A percentile compares a stretch with the other conserved stretches of the same genome.
Evolutionary conservation across 2,888 invertebrate genomes (phyloP).

Genomic region (Leptinotarsa rubiginosa): DNA sequence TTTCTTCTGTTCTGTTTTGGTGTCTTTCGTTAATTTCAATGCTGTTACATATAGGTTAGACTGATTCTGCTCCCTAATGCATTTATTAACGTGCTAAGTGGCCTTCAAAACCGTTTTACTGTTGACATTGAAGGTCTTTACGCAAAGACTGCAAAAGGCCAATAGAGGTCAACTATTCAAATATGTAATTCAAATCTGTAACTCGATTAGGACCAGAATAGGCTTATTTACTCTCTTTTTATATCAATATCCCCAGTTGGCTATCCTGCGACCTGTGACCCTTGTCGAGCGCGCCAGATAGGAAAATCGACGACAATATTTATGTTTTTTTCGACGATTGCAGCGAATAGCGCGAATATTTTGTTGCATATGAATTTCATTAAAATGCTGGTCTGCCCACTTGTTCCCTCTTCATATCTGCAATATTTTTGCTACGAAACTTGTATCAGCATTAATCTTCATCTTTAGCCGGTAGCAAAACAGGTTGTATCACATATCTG

Average conservation of each 20-base stretch:
- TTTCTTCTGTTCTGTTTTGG: conserved; percentile 28
- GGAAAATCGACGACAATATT: conserved; percentile 50
- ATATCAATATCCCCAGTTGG: conserved; percentile 41
- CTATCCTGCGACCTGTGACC: conserved; percentile 62
- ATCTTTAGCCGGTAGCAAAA: conserved; percentile 58
- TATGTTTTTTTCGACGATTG: conserved; percentile 42
- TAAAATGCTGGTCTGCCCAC: conserved; percentile 17
- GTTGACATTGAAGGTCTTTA: conserved; percentile 67
- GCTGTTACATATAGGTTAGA: conserved; percentile 47
- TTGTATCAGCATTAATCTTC: conserved; percentile 46
- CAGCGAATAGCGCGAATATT: conserved; percentile 20
- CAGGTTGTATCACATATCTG: conserved; percentile 63
- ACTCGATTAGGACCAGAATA: conserved; percentile 42
- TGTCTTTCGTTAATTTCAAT: conserved; percentile 32
- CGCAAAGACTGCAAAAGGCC: conserved; percentile 67
- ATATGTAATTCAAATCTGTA: conserved; percentile 48
- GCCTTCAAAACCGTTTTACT: conserved; percentile 66
- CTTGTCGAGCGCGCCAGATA: conserved; percentile 55
- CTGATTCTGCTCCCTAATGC: conserved; percentile 36
- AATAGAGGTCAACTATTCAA: conserved; percentile 66
- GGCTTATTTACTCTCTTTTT: conserved; percentile 30
- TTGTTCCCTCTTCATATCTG: conserved; percentile 21
- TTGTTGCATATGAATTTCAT: neutral
- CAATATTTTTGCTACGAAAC: conserved; percentile 38
- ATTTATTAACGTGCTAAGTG: conserved; percentile 63